phyloP scores from a whole-genome alignment of 2,797 vertebrate species.

The Anas capensis region DNA sequence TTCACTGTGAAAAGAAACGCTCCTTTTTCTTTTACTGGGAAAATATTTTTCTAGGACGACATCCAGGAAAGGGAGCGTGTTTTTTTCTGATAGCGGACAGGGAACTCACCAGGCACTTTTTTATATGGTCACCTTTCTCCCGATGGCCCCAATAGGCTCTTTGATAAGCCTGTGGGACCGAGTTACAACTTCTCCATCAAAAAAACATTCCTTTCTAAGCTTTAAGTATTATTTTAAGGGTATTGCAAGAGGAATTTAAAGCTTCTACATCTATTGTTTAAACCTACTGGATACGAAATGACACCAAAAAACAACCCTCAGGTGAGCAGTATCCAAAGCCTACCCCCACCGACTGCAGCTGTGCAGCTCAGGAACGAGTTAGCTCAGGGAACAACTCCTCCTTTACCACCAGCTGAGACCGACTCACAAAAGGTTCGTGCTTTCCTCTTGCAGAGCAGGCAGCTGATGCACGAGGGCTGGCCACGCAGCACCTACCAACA shows the following conservation, averaged over 20 bases:
- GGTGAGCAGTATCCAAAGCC: neutral
- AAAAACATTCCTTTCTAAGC: neutral
- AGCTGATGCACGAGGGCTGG: neutral
- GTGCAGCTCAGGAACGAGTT: neutral
- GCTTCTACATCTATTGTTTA: neutral
- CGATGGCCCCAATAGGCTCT: neutral
- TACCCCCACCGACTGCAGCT: neutral
- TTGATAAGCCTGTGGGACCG: neutral
- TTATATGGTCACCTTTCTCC: neutral
- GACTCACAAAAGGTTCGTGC: neutral
- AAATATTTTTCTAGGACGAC: neutral
- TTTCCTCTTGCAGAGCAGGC: neutral
- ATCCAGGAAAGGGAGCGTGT: neutral
- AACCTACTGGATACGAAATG: neutral
- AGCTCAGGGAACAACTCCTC: neutral
- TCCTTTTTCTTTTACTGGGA: neutral
- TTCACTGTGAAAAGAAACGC: neutral
- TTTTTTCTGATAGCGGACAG: neutral
- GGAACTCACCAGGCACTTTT: neutral
- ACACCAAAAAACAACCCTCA: neutral
- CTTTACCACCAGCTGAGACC: neutral
- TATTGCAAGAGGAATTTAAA: neutral
- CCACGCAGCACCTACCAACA: rapidly evolving
- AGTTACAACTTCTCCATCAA: neutral
- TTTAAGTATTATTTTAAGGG: neutral